A percentile compares a stretch with the other conserved stretches of the same genome.
These are phyloP conservation scores for Delichon dasypus DNA, from an alignment of 2,797 vertebrate species.

Conservation along the genomic window DNA sequence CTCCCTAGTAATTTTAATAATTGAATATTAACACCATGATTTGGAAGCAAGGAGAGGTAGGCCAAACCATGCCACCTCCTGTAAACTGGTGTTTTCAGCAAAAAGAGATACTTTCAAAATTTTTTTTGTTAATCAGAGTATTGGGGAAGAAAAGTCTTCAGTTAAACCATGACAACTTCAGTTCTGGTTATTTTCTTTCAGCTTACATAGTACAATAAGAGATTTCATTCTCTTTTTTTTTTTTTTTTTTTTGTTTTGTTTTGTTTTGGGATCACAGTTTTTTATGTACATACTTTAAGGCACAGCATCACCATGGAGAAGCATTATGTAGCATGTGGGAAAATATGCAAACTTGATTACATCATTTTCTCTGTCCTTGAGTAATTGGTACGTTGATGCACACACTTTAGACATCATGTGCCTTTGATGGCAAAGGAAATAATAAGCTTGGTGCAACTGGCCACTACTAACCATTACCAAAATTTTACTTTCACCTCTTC, in stretches of 20 bases:
- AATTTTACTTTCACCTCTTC: not conserved
- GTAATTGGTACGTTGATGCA: accelerated
- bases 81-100: not conserved
- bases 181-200: not conserved
- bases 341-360: not conserved
- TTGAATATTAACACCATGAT: not conserved
- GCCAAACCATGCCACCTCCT: not conserved
- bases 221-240: not conserved
- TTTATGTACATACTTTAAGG: not conserved
- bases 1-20: not conserved
- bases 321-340: not conserved
- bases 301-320: not conserved
- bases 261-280: not conserved
- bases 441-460: not conserved
- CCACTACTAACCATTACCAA: not conserved
- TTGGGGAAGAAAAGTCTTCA: accelerated
- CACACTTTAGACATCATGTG: not conserved
- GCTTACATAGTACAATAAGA: not conserved
- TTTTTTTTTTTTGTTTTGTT: not conserved
- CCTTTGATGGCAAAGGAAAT: not conserved
- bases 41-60: not conserved
- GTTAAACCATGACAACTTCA: not conserved
- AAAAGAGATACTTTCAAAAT: not conserved
- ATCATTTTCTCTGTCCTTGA: not conserved
- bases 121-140: not conserved